Evolutionary conservation across 2,797 vertebrate genomes (phyloP).

Genomic region (Melanotaenia boesemani): DNA sequence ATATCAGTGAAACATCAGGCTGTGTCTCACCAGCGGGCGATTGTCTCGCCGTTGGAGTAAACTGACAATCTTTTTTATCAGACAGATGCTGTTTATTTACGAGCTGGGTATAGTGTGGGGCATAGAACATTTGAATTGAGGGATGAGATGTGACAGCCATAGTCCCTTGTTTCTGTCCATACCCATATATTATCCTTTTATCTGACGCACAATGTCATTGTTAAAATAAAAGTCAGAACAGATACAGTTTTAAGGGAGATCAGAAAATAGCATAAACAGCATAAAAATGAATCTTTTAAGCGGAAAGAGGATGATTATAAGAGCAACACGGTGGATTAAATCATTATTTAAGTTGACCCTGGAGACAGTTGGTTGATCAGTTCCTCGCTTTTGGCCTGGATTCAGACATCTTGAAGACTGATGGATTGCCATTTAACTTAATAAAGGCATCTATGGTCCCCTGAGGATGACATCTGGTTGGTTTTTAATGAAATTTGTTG

Average conservation of each 20-base stretch:
- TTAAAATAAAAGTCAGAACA: constrained; percentile 11
- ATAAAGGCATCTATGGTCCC: not conserved
- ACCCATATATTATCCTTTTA: constrained; percentile 37
- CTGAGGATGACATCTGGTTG: not conserved
- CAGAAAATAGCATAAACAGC: not conserved
- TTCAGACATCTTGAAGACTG: not conserved
- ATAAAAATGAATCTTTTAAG: constrained; percentile 4
- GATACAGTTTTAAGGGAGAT: constrained; percentile 28
- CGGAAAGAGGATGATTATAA: not conserved
- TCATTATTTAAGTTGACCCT: not conserved
- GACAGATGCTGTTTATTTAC: constrained; percentile 52
- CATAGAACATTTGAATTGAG: constrained; percentile 42
- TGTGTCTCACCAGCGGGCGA: constrained; percentile 27
- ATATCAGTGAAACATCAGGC: constrained; percentile 31
- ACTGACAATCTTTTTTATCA: constrained; percentile 43
- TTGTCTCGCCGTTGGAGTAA: constrained; percentile 27
- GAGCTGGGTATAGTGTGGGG: constrained; percentile 24
- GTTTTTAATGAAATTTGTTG: not conserved
- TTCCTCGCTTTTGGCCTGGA: not conserved
- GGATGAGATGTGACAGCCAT: constrained; percentile 45
- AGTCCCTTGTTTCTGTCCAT: constrained; percentile 16
- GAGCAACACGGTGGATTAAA: not conserved
- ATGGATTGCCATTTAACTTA: not conserved
- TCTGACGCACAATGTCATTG: constrained; percentile 15
- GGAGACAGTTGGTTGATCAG: not conserved